Conservation (phyloP, 2,113 vertebrate genomes). For the Nerophis ophidion region DNA sequence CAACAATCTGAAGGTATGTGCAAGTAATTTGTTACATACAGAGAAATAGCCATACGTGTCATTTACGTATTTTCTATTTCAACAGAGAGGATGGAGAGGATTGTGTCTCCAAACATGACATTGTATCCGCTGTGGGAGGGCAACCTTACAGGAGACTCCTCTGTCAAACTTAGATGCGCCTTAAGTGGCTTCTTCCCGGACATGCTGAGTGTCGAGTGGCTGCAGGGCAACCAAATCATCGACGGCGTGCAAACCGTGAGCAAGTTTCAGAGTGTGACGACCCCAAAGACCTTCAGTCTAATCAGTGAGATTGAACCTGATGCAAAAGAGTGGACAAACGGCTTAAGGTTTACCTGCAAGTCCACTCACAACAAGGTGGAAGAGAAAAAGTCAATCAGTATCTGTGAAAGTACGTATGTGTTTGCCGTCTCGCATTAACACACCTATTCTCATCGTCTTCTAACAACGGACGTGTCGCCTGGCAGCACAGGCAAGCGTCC, state of each 20-base stretch:
- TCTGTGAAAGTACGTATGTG: slow-evolving; percentile 57
- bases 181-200: slow-evolving; percentile 46
- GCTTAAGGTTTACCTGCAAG: slow-evolving; percentile 43
- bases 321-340: slow-evolving; percentile 13
- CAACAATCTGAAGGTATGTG: slow-evolving; percentile 43
- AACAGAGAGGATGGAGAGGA: not conserved
- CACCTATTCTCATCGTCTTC: not conserved
- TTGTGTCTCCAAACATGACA: slow-evolving; percentile 36
- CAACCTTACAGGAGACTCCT: not conserved
- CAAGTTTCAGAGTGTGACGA: slow-evolving; percentile 7
- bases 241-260: rapidly evolving
- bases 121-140: slow-evolving; percentile 38
- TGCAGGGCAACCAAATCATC: rapidly evolving
- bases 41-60: too few relatives aligned
- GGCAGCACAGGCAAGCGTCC: slow-evolving; percentile 14
- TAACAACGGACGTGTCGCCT: not conserved
- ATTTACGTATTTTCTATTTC: slow-evolving; percentile 17
- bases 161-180: slow-evolving; percentile 52
- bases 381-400: slow-evolving; percentile 7
- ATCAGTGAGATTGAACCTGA: slow-evolving; percentile 45
- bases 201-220: slow-evolving; percentile 30
- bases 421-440: not conserved
- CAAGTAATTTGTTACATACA: not conserved
- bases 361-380: not conserved
- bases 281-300: slow-evolving; percentile 12